Percentiles rank a stretch among this genome's conserved stretches.
Evolutionary conservation across 2,797 vertebrate species (phyloP).

Genomic region (Premnoplex brunnescens): DNA sequence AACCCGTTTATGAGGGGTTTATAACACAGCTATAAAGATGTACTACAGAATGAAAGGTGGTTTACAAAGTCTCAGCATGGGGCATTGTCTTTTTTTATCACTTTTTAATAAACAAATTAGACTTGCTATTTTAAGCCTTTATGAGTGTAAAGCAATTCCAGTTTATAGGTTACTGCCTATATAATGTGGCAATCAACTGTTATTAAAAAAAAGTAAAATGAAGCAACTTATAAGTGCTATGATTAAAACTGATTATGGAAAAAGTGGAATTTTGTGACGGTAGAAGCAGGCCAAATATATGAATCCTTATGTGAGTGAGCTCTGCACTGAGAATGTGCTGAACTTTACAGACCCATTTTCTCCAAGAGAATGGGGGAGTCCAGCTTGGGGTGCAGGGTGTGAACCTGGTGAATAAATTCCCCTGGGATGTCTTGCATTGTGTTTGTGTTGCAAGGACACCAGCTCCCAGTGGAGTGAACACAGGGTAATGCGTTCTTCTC

Average conservation of each 20-base stretch:
- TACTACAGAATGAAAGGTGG: background rate
- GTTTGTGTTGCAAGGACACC: background rate
- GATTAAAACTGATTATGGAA: constrained; percentile 1
- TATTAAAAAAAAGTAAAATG: constrained; percentile 41
- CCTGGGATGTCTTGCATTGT: background rate
- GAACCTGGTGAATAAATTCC: background rate
- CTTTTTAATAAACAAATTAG: constrained; percentile 60
- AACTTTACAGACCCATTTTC: background rate
- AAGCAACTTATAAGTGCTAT: background rate
- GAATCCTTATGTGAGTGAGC: background rate
- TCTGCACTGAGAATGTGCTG: background rate
- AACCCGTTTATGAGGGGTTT: constrained; percentile 4
- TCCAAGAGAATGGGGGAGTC: background rate
- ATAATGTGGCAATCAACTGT: constrained; percentile 18
- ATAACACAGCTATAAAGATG: constrained; percentile 48
- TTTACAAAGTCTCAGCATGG: constrained; percentile 5
- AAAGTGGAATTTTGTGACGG: background rate
- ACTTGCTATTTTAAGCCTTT: constrained; percentile 66
- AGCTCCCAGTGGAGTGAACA: background rate
- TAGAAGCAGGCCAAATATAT: background rate
- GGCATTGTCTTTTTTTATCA: constrained; percentile 33
- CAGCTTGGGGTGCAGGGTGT: background rate
- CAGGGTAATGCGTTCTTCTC: background rate
- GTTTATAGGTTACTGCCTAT: constrained; percentile 40
- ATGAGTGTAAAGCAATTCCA: constrained; percentile 31